Percentiles rank a stretch among this genome's conserved stretches.
Conservation (phyloP, 2,888 invertebrate species). For the Magallana nippona region DNA sequence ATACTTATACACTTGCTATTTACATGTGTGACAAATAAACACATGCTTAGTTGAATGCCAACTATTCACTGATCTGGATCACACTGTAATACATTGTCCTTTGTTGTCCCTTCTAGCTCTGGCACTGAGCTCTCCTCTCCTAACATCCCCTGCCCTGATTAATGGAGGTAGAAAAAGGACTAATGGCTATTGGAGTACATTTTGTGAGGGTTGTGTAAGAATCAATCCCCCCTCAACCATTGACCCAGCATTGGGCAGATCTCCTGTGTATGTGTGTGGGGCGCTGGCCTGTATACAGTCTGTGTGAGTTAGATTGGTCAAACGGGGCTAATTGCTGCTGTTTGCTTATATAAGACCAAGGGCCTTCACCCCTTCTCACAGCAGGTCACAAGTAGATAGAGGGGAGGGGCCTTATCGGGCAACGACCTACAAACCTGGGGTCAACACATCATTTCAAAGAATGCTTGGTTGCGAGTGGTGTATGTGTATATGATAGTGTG, state of each 20-base stretch:
- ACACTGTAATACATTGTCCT: no score
- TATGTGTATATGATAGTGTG: no score
- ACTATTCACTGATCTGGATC: no score
- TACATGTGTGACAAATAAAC: no score
- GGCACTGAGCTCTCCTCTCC: no score
- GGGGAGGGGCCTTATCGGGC: neutral
- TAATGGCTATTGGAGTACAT: neutral
- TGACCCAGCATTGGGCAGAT: neutral
- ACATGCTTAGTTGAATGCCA: no score
- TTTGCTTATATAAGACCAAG: constrained; percentile 7
- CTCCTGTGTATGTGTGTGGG: neutral
- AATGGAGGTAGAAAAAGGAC: no score
- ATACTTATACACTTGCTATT: no score
- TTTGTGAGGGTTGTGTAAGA: neutral
- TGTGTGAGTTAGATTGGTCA: neutral
- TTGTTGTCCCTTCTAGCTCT: no score
- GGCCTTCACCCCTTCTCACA: neutral
- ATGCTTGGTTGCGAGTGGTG: neutral
- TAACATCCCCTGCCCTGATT: no score
- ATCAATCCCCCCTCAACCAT: neutral
- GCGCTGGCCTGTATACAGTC: neutral
- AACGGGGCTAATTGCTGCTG: neutral
- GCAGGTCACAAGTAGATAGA: neutral
- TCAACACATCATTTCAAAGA: neutral
- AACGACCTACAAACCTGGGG: constrained; percentile 18